Base-by-base conservation (phyloP, 2,113 vertebrate species). In the Malurus elegans region DNA sequence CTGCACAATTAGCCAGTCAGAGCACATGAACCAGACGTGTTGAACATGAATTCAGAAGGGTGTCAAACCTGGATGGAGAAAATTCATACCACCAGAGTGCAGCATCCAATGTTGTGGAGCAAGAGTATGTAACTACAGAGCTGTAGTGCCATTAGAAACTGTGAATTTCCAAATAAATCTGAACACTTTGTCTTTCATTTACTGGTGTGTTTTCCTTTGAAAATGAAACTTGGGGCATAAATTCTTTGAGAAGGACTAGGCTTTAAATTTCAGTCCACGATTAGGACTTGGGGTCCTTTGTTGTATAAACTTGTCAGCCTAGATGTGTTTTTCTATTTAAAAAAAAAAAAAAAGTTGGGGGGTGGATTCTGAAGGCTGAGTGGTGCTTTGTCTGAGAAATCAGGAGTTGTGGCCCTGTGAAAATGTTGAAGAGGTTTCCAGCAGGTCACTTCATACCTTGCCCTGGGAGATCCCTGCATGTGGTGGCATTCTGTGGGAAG, bases 91-190 rank as follows among this genome's bases (percentile, higher is more conserved):
- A 65, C 92, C 94, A 90, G 94, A 97, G 97, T 97, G 97, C 94
- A 86, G 97, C 97, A 92, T 97, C 98, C 95, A 96, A 95, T 97
- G 97, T 98, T 98, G 98, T 98, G 98, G 97, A 98, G 97, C 97
- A 97, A 96, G 96, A 98, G 51, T 98, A 95, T 98, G 97, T 98
- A 98, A 99, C 99, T 98, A 98, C 99, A 97, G 97, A 98, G 96
- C 98, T 99, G 98, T 99, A 99, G 99, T 99, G 98, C 99, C 98
- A 99, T 99, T 99, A 99, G 99, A 99, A 99, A 99, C 99, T 99
- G 99, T 99, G 99, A 99, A 99, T 99, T 99, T 99, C 98, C 99
- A 98, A 99, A 99, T 99, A 99, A 99, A 99, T 98, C 97, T 98
- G 97, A 99, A 98, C 95, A 98, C 97, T 98, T 98, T 99, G 98